Percentiles rank a stretch among this genome's conserved stretches.
Evolutionary conservation across 1,140 invertebrate genomes (phyloP).

Genomic region (Samia ricini): DNA sequence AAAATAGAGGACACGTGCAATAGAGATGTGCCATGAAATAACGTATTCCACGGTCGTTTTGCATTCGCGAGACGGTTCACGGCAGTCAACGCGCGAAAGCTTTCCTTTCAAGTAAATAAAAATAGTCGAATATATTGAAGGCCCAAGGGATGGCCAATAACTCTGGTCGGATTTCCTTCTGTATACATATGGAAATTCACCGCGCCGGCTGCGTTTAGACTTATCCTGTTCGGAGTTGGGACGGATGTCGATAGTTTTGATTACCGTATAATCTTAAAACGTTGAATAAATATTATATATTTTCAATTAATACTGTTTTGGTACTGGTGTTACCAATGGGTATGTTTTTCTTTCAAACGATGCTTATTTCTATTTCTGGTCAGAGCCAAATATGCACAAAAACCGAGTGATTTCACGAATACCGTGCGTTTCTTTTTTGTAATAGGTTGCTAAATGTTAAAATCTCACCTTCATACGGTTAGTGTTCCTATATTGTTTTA

Average conservation of each 20-base stretch:
- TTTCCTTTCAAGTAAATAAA: constrained; percentile 60
- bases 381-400: no score
- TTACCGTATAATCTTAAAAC: neutral
- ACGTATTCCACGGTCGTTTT: constrained; percentile 46
- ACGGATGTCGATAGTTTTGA: constrained; percentile 24
- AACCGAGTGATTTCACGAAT: no score
- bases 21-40: constrained; percentile 31
- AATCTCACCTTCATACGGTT: no score
- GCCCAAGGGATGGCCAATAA: constrained; percentile 60
- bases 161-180: constrained; percentile 42
- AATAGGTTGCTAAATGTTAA: no score
- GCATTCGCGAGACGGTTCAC: constrained; percentile 24
- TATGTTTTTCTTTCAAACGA: no score
- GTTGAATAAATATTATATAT: neutral
- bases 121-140: constrained; percentile 55
- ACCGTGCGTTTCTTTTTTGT: no score
- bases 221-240: constrained; percentile 1
- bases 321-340: no score
- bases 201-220: constrained; percentile 20
- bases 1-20: constrained; percentile 11
- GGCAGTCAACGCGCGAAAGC: constrained; percentile 40
- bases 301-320: no score
- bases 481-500: no score
- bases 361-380: no score
- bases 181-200: constrained; percentile 51